Base-by-base conservation (phyloP, 1,140 invertebrate genomes). In the Ostrea denselamellosa region DNA sequence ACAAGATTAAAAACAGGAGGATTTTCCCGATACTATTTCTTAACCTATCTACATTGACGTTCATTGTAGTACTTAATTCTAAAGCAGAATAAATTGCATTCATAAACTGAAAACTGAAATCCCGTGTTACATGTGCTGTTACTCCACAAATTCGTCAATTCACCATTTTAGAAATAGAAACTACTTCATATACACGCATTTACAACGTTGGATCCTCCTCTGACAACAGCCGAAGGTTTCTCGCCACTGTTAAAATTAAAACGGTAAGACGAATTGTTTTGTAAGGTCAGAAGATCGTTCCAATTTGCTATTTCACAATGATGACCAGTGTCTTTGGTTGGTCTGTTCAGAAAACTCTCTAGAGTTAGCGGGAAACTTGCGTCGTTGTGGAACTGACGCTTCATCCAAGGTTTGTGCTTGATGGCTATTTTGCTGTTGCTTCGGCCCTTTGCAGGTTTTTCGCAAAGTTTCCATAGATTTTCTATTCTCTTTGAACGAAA, bases 381-480 rank as follows among this genome's bases (percentile, higher is more conserved):
- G 22, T 25, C 10, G 14, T 34, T 25, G 25, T 28, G 68, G 14
- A 77, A 77, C 10, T 12, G 25, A 14, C 28, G 68, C 68, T 25
- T 77, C 3, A 14, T 10, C 14, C 8, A 14, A 17, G 56, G 7
- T 19, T 56, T 56, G 9, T 56, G 8, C 22, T 25, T 25, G 7
- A 28, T 12, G 12, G 5, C 9, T 77, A 25, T 77, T 28, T 34
- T 77, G 28, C 22, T 77, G 25, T 77, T 25, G 12, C 8, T 25
- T 14, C 22, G 14, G 9, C 10, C 2, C 25, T 14, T 77, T 77
- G 22, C 68, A 28, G 8, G 9, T 77, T 77, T 77, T 28, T 77
- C 68, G 68, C 68, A 77, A 28, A 77, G 68, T 77, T 77, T 77
- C 14, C 68, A 77, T 28, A 77, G 68, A 77, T 77, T 77, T 77